phyloP scores from a whole-genome alignment of 2,888 invertebrate genomes.

The Ashinkailepas kermadecensis region DNA sequence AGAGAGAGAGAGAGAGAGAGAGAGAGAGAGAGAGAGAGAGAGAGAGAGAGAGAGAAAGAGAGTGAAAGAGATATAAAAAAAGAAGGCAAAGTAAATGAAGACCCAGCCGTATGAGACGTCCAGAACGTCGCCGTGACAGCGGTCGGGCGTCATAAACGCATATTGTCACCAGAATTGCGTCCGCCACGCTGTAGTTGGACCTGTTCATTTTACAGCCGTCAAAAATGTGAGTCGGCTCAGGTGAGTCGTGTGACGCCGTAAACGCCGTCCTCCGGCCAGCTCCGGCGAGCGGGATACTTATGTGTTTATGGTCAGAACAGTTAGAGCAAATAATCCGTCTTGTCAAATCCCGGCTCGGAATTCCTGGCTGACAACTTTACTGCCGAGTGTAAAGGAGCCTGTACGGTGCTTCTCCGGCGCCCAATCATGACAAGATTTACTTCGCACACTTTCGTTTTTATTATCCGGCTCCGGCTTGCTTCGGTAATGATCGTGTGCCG shows the following conservation, averaged over 20 bases:
- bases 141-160: too few species aligned
- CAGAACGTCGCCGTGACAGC: too few species aligned
- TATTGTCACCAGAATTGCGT: too few species aligned
- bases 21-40: too few species aligned
- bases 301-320: background rate
- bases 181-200: background rate
- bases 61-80: too few species aligned
- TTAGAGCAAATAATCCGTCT: background rate
- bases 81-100: too few species aligned
- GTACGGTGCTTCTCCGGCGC: background rate
- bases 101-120: too few species aligned
- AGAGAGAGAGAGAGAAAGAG: too few species aligned
- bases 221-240: background rate
- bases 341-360: background rate
- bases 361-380: background rate
- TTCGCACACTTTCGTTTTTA: slow-evolving; percentile 14
- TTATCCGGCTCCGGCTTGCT: background rate
- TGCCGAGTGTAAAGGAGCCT: background rate
- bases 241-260: background rate
- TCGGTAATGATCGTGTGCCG: background rate
- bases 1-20: too few species aligned
- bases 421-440: slow-evolving; percentile 13
- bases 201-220: background rate
- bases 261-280: background rate
- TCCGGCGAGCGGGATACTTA: background rate